These are phyloP conservation scores for Chionoecetes opilio DNA, from an alignment of 1,140 invertebrate genomes.

Conservation along the genomic window DNA sequence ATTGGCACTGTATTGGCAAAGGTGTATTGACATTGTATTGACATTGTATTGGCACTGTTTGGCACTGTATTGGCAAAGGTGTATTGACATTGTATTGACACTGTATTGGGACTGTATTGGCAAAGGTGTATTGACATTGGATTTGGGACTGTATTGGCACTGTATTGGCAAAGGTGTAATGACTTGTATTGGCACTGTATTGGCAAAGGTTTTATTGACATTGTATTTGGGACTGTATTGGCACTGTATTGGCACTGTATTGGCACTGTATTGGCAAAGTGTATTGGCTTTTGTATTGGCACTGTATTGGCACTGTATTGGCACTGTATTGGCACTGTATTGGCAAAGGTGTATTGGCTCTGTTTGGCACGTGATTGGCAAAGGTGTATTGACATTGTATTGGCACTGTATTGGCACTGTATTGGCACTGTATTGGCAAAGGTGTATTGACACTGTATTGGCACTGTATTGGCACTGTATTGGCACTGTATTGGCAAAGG, in stretches of 20 bases:
- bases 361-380: neutral
- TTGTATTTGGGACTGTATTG: too few species aligned
- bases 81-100: too few species aligned
- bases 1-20: neutral
- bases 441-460: too few species aligned
- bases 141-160: neutral
- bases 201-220: too few species aligned
- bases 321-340: neutral
- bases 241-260: neutral
- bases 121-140: neutral
- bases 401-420: too few species aligned
- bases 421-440: neutral
- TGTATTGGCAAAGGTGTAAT: neutral
- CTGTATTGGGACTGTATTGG: neutral
- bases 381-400: neutral
- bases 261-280: neutral
- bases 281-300: neutral
- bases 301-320: neutral
- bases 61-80: neutral
- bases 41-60: too few species aligned
- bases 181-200: neutral
- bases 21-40: neutral
- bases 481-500: neutral
- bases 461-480: too few species aligned
- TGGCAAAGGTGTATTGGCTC: neutral